These are phyloP conservation scores for Halocynthia roretzi DNA, from an alignment of 23 tunicate species.

Conservation along the genomic window DNA sequence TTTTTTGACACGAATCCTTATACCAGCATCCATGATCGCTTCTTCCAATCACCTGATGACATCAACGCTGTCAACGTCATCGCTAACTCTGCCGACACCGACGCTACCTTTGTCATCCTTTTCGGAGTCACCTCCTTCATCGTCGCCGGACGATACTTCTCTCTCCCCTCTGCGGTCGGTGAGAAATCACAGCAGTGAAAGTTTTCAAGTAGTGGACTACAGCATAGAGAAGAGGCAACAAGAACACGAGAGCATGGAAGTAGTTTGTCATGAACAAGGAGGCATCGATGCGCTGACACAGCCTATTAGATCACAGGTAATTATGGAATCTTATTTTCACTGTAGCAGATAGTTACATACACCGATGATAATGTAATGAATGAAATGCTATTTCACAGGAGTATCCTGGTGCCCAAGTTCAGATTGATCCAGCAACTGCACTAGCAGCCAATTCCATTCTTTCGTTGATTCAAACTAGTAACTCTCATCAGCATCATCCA, in stretches of 20 bases:
- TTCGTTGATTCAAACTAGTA: constrained; percentile 12
- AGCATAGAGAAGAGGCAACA: background rate
- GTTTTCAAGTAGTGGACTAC: background rate
- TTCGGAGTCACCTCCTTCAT: constrained; percentile 7
- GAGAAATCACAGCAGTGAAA: background rate
- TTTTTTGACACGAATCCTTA: no score
- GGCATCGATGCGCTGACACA: background rate
- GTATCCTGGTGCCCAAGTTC: background rate
- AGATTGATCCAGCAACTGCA: constrained; percentile 19
- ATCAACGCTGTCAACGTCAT: constrained; percentile 48
- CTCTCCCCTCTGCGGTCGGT: constrained; percentile 19
- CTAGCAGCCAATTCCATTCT: constrained; percentile 23
- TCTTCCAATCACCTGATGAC: constrained; percentile 51
- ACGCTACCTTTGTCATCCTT: constrained; percentile 8
- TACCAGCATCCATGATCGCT: constrained; percentile 37
- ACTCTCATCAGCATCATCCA: constrained; percentile 1
- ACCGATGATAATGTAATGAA: background rate
- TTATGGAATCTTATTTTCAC: background rate
- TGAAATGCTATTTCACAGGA: constrained; percentile 9
- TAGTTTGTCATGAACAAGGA: background rate
- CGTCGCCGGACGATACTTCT: constrained; percentile 11
- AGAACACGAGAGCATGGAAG: background rate
- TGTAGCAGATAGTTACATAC: no score
- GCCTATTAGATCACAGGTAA: background rate
- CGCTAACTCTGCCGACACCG: constrained; percentile 20